Evolutionary conservation across 37 sponge, comb jelly and placozoan genomes (phyloP), one percentile per base, ranked within the genome.

Genomic region (Spongilla lacustris): DNA sequence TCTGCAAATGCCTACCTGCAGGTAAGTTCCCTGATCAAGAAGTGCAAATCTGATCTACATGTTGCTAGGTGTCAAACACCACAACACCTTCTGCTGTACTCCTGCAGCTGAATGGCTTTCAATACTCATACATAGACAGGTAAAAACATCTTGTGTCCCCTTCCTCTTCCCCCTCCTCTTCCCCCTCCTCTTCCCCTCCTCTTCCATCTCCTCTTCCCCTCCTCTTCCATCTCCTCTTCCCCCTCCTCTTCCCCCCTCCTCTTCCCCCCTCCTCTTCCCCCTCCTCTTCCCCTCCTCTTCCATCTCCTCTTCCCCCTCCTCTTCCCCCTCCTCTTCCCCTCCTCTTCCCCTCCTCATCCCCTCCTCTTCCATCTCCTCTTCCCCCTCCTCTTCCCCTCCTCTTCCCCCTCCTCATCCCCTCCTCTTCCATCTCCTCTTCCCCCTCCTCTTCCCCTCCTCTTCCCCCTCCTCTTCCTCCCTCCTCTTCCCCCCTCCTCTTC

Each of bases 51-150:
- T 83, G 17, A 50, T 77, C 36, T 11, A 41, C 41, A 41, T 69
- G 29, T 33, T 58, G 35, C 37, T 14, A 34, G 73, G 83, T 58
- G 12, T 36, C 58, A 14, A 17, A 58, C 58, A 17, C 58, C 19
- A 17, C 1, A 17, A 29, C 2, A 24, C 48, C 83, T 2, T 77
- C 82, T 75, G 79, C 73, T 12, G 92, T 83, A 0, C 84, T 91
- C 11, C 34, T 91, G 8, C 92, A 91, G 48, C 80, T 87, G 69
- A 91, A 91, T 74, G 92, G 92, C 22, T 49, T 91, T n/a, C 92
- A 91, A 70, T 91, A 80, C 68, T 36, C 88, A 2, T 87, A 77
- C 75, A 79, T 14, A 33, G 92, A 87, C 50, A 86, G 87, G 91
- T 91, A 67, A 36, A 46, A 0, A 34, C 13, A 41, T 3, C 2